phyloP scores from a whole-genome alignment of 2,888 invertebrate species.

The Cerastis rubricosa region DNA sequence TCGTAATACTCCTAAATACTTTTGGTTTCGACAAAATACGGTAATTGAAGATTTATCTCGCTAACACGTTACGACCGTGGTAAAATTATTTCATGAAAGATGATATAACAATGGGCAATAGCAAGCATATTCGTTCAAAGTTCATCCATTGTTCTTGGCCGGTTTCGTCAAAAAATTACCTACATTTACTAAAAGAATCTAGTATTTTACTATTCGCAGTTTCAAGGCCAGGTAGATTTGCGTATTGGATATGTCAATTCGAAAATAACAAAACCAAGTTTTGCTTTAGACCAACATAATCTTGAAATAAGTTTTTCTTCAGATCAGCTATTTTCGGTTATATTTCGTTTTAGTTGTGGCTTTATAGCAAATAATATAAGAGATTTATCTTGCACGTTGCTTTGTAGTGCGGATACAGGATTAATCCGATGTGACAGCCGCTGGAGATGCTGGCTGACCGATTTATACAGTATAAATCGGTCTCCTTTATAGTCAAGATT shows the following conservation, averaged over 20 bases:
- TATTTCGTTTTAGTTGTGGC: not conserved
- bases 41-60: constrained; percentile 54
- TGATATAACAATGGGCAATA: constrained; percentile 72
- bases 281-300: not conserved
- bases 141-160: constrained; percentile 65
- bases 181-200: constrained; percentile 43
- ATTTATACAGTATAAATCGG: constrained; percentile 8
- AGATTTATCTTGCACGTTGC: constrained; percentile 4
- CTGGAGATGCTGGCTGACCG: not conserved
- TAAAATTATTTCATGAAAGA: constrained; percentile 69
- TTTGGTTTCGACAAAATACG: constrained; percentile 56
- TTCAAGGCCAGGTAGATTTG: constrained; percentile 53
- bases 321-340: not conserved
- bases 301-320: not conserved
- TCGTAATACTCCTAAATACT: constrained; percentile 50
- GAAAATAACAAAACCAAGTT: not conserved
- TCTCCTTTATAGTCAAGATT: constrained; percentile 15
- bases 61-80: constrained; percentile 62
- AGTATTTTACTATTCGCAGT: constrained; percentile 35
- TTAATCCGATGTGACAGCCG: constrained; percentile 26
- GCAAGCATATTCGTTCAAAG: constrained; percentile 69
- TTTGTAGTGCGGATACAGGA: constrained; percentile 31
- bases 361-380: not conserved
- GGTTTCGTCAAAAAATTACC: constrained; percentile 58
- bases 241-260: constrained; percentile 2